Base-by-base conservation (phyloP, 2,113 vertebrate genomes). In the Saguinus imperator region DNA sequence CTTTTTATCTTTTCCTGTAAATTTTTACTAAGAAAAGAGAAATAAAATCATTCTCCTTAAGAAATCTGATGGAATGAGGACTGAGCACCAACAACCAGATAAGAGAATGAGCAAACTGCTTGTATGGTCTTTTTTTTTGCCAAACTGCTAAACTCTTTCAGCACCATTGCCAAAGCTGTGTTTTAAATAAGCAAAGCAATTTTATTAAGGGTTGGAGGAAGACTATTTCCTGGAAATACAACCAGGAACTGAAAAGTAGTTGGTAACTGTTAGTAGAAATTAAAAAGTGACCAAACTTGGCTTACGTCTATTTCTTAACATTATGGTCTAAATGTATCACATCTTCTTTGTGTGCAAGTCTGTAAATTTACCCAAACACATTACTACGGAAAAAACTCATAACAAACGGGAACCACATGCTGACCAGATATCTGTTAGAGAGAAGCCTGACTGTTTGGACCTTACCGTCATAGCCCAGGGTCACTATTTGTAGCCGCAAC, bases 1-100 rank as follows among this genome's bases (percentile, higher is more conserved):
- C 72, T 87, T 93, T 92, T 86, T 66, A 87, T 87, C 76, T 96
- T 85, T 91, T n/a, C 70, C 73, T 92, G 25, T 55, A 86, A 87
- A 23, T 55, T 95, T 96, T 91, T 87, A 48, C 89, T 55, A 91
- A 89, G 80, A 95, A 45, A 96, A 82, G n/a, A 90, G 75, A 96
- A 88, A 92, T 83, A 92, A 94, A 83, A 96, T 96, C 72, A 64
- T 79, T 82, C 18, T 43, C 37, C 8, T 14, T n/a, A 85, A 93
- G 82, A 96, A 96, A 91, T 83, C 11, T 82, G 80, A 57, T 50
- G 89, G 27, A 58, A 77, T 82, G 4, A 95, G 79, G 23, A 73
- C 32, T 91, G n/a, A 91, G 25, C 35, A 37, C 25, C 48, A 94
- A 84, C 40, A 94, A 84, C 45, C 70, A 87, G 75, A 75, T 50